These are phyloP conservation scores for Erythrolamprus reginae DNA, from an alignment of 2,113 vertebrate species.

Conservation along the genomic window DNA sequence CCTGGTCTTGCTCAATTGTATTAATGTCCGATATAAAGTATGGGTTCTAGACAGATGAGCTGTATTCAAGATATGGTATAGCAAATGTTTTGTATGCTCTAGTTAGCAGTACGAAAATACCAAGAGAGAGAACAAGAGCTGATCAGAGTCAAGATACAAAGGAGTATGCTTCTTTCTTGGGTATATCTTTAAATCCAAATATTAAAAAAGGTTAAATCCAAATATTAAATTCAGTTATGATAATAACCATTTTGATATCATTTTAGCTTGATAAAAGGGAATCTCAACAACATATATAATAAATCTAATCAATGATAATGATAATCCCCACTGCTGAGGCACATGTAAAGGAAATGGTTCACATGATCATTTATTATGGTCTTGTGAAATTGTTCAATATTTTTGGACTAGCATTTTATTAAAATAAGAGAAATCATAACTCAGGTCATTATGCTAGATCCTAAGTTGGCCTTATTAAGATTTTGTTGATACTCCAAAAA, in stretches of 20 bases:
- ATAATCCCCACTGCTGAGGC: neutral
- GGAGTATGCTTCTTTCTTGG: too few relatives aligned
- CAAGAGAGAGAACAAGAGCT: too few relatives aligned
- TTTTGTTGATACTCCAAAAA: neutral
- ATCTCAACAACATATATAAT: neutral
- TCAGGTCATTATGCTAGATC: neutral
- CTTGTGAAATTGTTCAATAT: neutral
- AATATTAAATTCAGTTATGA: neutral
- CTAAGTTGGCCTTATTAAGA: neutral
- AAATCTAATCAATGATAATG: neutral
- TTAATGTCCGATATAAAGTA: too few relatives aligned
- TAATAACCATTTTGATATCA: neutral
- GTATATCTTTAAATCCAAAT: too few relatives aligned
- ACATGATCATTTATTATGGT: neutral
- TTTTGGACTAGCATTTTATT: neutral
- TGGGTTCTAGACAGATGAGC: too few relatives aligned
- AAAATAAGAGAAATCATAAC: neutral
- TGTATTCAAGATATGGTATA: too few relatives aligned
- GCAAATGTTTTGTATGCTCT: too few relatives aligned
- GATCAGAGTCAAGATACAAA: too few relatives aligned
- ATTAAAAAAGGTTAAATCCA: neutral
- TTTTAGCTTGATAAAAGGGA: neutral
- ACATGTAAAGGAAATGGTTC: neutral
- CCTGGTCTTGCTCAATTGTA: too few relatives aligned
- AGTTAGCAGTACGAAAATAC: too few relatives aligned